A percentile compares a stretch with the other conserved stretches of the same genome.
Conservation (phyloP, 1,140 invertebrate species). For the Drosophila mayri region DNA sequence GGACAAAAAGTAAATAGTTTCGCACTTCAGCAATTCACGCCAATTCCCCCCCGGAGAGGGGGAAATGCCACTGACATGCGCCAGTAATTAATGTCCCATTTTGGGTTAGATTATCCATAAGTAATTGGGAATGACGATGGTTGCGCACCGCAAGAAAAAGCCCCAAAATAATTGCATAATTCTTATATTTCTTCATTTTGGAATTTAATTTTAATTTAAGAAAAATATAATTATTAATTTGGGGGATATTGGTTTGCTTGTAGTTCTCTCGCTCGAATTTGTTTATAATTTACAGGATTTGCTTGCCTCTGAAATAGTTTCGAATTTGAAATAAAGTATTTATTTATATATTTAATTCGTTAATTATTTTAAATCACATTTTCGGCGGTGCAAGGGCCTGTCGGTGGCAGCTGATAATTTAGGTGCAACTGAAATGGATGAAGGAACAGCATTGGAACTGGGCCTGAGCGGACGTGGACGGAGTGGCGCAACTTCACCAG, state of each 20-base stretch:
- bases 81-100: conserved; percentile 85
- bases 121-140: conserved; percentile 74
- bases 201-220: too few species aligned
- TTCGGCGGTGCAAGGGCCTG: conserved; percentile 5
- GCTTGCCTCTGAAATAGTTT: too few species aligned
- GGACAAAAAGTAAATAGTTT: conserved; percentile 44
- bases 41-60: conserved; percentile 14
- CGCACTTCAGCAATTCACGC: conserved; percentile 48
- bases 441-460: conserved; percentile 1
- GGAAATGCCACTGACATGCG: conserved; percentile 71
- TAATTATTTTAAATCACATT: neutral
- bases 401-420: conserved; percentile 27
- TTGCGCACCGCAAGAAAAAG: conserved; percentile 25
- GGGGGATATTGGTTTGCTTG: too few species aligned
- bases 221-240: neutral
- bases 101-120: conserved; percentile 84
- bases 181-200: too few species aligned
- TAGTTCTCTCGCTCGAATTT: too few species aligned
- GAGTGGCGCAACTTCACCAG: conserved; percentile 57
- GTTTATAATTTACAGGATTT: too few species aligned
- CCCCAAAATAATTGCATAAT: too few species aligned
- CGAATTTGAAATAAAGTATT: too few species aligned
- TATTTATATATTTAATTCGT: neutral
- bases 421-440: conserved; percentile 35
- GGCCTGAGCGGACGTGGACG: neutral